phyloP scores from a whole-genome alignment of 1,140 invertebrate species.

The Lepidurus couesii region DNA sequence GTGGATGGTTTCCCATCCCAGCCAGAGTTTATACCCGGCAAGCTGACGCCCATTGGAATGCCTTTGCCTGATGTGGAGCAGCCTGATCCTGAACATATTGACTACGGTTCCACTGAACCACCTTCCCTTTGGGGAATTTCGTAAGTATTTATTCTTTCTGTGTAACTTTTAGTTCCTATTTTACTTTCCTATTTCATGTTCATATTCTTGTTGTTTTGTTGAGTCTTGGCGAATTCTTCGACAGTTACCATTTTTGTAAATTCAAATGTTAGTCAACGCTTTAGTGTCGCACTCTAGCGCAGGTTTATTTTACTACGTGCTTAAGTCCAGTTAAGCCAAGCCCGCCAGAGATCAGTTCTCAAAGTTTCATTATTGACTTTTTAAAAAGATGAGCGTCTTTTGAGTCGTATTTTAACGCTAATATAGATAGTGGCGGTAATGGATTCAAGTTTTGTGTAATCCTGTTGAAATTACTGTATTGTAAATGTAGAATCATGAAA shows the following conservation, averaged over 20 bases:
- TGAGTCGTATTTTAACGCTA: too few species aligned
- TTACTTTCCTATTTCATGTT: slow-evolving; percentile 33
- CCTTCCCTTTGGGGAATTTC: neutral
- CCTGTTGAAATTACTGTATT: neutral
- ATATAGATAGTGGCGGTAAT: too few species aligned
- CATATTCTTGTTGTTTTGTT: slow-evolving; percentile 35
- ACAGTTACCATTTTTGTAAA: too few species aligned
- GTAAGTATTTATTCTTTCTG: slow-evolving; percentile 20
- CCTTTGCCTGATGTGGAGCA: neutral
- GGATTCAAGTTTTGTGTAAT: too few species aligned
- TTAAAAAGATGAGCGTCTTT: too few species aligned
- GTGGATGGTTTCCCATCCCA: neutral
- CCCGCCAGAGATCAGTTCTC: too few species aligned
- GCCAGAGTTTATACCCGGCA: neutral
- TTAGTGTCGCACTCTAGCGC: too few species aligned
- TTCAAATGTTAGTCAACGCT: too few species aligned
- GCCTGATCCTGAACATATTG: neutral
- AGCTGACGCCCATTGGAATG: neutral
- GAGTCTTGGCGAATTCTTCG: too few species aligned
- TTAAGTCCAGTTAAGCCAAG: too few species aligned
- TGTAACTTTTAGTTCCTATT: slow-evolving; percentile 29
- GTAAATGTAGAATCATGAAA: slow-evolving; percentile 63
- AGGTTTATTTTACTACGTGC: too few species aligned
- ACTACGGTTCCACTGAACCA: neutral
- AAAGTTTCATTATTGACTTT: too few species aligned